Conservation (phyloP, 2,113 vertebrate species). For the Perca schrenkii region DNA sequence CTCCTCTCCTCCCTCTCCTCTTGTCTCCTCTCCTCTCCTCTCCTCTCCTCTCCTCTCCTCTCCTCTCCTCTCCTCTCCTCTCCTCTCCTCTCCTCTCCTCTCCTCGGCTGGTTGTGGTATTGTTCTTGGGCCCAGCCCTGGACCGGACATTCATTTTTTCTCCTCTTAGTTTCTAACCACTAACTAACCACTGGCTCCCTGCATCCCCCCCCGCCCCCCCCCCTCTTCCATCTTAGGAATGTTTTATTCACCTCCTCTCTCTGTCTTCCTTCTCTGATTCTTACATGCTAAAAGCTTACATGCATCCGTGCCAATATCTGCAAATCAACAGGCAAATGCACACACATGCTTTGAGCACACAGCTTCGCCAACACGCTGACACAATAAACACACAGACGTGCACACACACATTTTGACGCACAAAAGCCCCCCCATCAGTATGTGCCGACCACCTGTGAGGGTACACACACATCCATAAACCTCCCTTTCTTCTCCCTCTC, state of each 20-base stretch:
- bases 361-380: conserved; percentile 37
- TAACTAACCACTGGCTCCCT: conserved; percentile 80
- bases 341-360: conserved; percentile 44
- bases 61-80: conserved; percentile 18
- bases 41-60: no score
- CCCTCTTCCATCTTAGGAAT: conserved; percentile 72
- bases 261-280: conserved; percentile 47
- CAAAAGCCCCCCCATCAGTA: conserved; percentile 40
- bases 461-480: conserved; percentile 71
- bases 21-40: conserved; percentile 12
- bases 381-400: conserved; percentile 16
- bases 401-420: conserved; percentile 10
- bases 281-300: conserved; percentile 46
- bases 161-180: conserved; percentile 83
- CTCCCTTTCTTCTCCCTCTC: conserved; percentile 72
- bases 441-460: conserved; percentile 72
- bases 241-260: conserved; percentile 77
- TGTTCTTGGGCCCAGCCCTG: conserved; percentile 72
- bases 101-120: conserved; percentile 66
- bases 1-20: conserved; percentile 24
- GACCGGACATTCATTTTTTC: conserved; percentile 82
- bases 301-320: conserved; percentile 65
- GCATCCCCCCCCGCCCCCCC: conserved; percentile 15
- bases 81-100: conserved; percentile 8
- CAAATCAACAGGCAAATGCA: conserved; percentile 48